Percentiles rank a stretch among this genome's conserved stretches.
Conservation (phyloP, 2,888 invertebrate species). For the Mesorhabditis spiculigera region DNA sequence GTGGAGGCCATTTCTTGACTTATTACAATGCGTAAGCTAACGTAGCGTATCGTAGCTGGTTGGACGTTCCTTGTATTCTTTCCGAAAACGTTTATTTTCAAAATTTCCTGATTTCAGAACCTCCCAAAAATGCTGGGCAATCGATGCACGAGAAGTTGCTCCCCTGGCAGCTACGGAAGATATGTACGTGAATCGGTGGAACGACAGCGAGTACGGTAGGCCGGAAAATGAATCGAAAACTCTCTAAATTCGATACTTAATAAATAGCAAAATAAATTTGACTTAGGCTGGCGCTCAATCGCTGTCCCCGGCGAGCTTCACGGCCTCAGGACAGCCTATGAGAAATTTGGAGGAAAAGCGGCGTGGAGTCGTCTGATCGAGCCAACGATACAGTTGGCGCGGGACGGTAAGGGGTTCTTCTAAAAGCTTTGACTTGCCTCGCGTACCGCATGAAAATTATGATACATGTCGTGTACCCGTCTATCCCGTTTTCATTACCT, state of each 20-base stretch:
- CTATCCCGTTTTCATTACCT: too few species aligned
- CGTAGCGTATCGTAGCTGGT: not conserved
- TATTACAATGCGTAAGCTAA: slow-evolving; percentile 67
- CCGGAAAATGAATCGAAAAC: not conserved
- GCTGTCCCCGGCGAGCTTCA: slow-evolving; percentile 43
- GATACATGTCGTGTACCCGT: too few species aligned
- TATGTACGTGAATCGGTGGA: slow-evolving; percentile 51
- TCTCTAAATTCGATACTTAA: not conserved
- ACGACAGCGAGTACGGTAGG: slow-evolving; percentile 29
- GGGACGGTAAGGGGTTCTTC: slow-evolving; percentile 28
- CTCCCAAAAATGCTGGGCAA: slow-evolving; percentile 33
- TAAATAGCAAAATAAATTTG: not conserved
- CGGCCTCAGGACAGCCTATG: slow-evolving; percentile 34
- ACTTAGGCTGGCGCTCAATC: slow-evolving; percentile 41
- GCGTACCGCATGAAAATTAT: too few species aligned
- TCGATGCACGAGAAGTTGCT: slow-evolving; percentile 61
- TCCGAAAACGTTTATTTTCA: too few species aligned
- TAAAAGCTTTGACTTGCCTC: too few species aligned
- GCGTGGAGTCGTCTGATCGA: slow-evolving; percentile 15
- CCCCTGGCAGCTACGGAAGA: slow-evolving; percentile 65
- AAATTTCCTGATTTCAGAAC: slow-evolving; percentile 21
- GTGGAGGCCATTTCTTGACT: slow-evolving; percentile 81
- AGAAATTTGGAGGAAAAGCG: slow-evolving; percentile 24
- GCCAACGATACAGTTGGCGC: slow-evolving; percentile 46
- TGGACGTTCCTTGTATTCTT: not conserved